These are phyloP conservation scores for Mugil cephalus DNA, from an alignment of 2,113 vertebrate species.

Conservation along the genomic window DNA sequence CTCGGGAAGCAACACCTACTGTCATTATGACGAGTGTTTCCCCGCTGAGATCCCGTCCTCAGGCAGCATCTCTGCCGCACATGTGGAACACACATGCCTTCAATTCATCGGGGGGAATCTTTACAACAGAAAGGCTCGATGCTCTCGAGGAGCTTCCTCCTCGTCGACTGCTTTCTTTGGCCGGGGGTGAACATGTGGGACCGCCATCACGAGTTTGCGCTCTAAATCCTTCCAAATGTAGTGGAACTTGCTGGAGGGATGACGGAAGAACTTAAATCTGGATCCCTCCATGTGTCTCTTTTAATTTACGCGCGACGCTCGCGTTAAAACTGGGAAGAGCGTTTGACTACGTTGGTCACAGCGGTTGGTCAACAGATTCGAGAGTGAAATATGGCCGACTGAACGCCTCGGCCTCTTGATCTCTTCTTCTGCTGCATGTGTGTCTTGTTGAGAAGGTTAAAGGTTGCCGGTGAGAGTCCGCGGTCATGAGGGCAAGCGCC, in stretches of 20 bases:
- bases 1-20: constrained; percentile 37
- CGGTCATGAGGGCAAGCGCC: constrained; percentile 45
- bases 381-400: constrained; percentile 50
- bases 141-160: constrained; percentile 41
- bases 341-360: neutral
- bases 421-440: constrained; percentile 50
- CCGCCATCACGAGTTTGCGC: constrained; percentile 12
- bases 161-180: constrained; percentile 58
- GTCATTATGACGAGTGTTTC: constrained; percentile 38
- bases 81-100: constrained; percentile 66
- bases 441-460: constrained; percentile 68
- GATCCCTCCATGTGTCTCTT: constrained; percentile 31
- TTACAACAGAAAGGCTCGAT: neutral
- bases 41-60: constrained; percentile 32
- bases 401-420: constrained; percentile 43
- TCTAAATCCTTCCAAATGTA: constrained; percentile 66
- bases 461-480: constrained; percentile 53
- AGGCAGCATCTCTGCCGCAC: constrained; percentile 38
- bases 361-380: constrained; percentile 17
- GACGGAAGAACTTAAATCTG: constrained; percentile 36
- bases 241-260: constrained; percentile 31
- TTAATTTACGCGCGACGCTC: constrained; percentile 43
- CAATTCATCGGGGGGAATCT: neutral
- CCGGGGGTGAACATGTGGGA: constrained; percentile 57
- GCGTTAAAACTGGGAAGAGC: too few species aligned